Base-by-base conservation (phyloP, 1,140 invertebrate genomes). In the Cardiocondyla obscurior region DNA sequence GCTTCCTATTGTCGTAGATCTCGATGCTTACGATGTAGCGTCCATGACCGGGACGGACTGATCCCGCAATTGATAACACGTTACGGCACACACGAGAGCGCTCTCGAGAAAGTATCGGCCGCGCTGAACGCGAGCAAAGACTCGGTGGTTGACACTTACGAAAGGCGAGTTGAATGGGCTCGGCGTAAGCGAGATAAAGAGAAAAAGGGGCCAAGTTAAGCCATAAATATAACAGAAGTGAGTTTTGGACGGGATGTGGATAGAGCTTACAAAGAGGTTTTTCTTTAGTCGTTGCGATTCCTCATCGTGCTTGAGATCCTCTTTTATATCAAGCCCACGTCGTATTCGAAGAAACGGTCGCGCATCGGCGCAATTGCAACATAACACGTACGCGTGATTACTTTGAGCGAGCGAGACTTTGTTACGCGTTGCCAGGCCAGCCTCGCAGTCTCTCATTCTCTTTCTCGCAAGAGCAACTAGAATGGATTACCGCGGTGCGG, bases 401-500 rank as follows among this genome's bases (percentile, higher is more conserved):
- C 82, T 90, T 89, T 76, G 85, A 90, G 85, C 83, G 72, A n/a
- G 84, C 57, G 84, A 87, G 88, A 88, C 85, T 90, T 89, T 85
- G 88, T 91, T 91, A 90, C n/a, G n/a, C n/a, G n/a, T n/a, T n/a
- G n/a, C 69, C 72, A 46, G 39, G 85, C 42, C 64, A 46, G 58
- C 33, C 33, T 22, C 33, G n/a, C 19, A 14, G 30, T 36, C 30
- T 22, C 16, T 19, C 4, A n/a, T 57, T 46, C 36, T 46, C 30
- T 42, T 57, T 46, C 16, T 19, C 42, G 42, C 39, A 44, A 62
- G 57, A 81, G 82, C 44, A 69, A 70, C 58, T 53, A 62, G 89
- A 91, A 88, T 91, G 86, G 84, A 92, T 91, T 90, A 90, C 82
- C 72, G 73, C 28, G 42, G n/a, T 39, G 81, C 36, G 85, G 81